These are phyloP conservation scores for Megalonaias nervosa DNA, from an alignment of 1,140 invertebrate species.

Conservation along the genomic window DNA sequence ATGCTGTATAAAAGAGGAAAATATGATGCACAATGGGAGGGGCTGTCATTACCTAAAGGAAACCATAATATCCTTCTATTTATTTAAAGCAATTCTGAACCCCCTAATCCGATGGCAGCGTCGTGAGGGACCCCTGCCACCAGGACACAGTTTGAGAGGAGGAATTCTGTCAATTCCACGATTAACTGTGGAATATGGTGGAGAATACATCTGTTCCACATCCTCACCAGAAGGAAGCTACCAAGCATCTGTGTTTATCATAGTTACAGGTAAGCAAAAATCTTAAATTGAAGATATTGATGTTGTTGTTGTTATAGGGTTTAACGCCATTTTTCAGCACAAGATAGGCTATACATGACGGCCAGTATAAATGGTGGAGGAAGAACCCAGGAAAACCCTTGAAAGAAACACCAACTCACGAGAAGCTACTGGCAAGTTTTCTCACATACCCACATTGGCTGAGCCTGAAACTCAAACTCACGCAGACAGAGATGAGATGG, in stretches of 20 bases:
- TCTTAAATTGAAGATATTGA: neutral
- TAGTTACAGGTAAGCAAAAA: constrained; percentile 57
- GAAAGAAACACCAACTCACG: no score
- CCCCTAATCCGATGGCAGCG: constrained; percentile 76
- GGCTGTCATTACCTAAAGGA: neutral
- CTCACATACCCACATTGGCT: no score
- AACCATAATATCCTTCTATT: neutral
- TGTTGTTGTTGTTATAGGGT: no score
- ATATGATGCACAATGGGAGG: no score
- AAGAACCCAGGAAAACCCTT: no score
- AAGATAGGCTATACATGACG: no score
- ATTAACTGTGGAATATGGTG: constrained; percentile 79
- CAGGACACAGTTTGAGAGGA: constrained; percentile 74
- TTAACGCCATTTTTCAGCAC: no score
- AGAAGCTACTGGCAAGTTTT: no score
- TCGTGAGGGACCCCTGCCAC: constrained; percentile 77
- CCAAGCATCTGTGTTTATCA: constrained; percentile 55
- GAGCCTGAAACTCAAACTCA: no score
- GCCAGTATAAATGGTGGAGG: no score
- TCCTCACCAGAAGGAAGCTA: constrained; percentile 36
- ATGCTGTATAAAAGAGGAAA: no score
- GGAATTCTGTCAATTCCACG: constrained; percentile 78
- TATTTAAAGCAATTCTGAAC: constrained; percentile 13
- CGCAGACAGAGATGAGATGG: no score
- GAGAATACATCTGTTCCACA: constrained; percentile 82